These are phyloP conservation scores for Cyanistes caeruleus DNA, from an alignment of 2,113 vertebrate species.

Conservation along the genomic window DNA sequence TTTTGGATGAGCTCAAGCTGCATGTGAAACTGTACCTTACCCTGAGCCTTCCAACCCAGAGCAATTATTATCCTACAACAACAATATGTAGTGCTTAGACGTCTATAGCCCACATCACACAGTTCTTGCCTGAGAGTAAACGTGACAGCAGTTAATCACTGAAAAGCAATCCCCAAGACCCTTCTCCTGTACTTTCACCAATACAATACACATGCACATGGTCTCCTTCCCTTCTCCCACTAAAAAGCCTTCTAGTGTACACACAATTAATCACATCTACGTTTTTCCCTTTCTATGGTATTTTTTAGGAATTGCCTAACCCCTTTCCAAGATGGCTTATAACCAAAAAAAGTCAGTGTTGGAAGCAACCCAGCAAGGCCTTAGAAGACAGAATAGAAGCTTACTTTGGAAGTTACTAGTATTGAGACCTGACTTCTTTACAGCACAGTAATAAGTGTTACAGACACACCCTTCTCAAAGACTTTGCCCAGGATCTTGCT, in stretches of 20 bases:
- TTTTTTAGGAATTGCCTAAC: not conserved
- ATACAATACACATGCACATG: rapidly evolving
- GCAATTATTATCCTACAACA: not conserved
- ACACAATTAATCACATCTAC: not conserved
- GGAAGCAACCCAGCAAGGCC: not conserved
- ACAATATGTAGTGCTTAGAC: not conserved
- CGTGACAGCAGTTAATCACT: not conserved
- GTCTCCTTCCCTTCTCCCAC: not conserved
- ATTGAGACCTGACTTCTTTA: not conserved
- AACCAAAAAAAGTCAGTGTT: not conserved
- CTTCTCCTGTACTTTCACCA: not conserved
- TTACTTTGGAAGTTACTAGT: not conserved
- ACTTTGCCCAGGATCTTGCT: not conserved
- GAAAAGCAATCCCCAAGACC: not conserved
- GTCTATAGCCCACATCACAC: not conserved
- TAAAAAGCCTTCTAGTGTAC: not conserved
- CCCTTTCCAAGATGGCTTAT: not conserved
- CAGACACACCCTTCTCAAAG: rapidly evolving
- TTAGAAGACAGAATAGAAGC: not conserved
- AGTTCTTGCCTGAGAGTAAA: not conserved
- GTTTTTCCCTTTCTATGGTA: not conserved
- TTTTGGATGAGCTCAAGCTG: not conserved
- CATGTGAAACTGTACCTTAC: not conserved
- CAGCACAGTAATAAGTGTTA: not conserved
- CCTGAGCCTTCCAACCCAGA: not conserved